phyloP scores from a whole-genome alignment of 2,797 vertebrate species.

The Myotis daubentonii region DNA sequence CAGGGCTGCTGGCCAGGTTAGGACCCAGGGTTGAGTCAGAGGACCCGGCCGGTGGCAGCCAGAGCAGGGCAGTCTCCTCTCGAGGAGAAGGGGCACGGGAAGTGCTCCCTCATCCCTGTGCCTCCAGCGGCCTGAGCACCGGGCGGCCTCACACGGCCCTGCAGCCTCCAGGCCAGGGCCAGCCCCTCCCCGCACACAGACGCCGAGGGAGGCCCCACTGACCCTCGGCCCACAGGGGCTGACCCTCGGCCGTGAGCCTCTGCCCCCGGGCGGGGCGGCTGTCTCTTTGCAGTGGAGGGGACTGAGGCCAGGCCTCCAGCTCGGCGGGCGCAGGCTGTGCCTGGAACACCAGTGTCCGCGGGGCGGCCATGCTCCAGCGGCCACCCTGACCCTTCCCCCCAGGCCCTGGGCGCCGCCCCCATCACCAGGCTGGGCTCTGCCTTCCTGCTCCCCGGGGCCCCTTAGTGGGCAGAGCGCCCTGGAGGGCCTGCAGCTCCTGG shows the following conservation, averaged over 20 bases:
- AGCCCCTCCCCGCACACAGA: rapidly evolving
- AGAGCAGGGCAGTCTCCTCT: background rate
- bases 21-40: no score
- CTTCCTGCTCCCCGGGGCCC: background rate
- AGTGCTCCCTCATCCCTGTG: rapidly evolving
- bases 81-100: background rate
- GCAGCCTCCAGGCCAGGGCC: background rate
- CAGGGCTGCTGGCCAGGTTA: rapidly evolving
- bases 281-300: no score
- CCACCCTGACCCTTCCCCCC: background rate
- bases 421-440: background rate
- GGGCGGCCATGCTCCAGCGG: no score
- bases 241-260: background rate
- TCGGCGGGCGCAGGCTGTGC: no score
- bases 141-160: rapidly evolving
- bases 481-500: background rate
- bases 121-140: rapidly evolving
- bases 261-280: no score
- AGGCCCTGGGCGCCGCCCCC: background rate
- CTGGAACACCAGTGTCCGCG: background rate
- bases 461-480: no score
- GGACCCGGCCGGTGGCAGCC: background rate
- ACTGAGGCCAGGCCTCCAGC: background rate
- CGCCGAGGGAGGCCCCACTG: background rate
- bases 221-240: no score